Base-by-base conservation (phyloP, 2,113 vertebrate species). In the Hippocampus mohnikei region DNA sequence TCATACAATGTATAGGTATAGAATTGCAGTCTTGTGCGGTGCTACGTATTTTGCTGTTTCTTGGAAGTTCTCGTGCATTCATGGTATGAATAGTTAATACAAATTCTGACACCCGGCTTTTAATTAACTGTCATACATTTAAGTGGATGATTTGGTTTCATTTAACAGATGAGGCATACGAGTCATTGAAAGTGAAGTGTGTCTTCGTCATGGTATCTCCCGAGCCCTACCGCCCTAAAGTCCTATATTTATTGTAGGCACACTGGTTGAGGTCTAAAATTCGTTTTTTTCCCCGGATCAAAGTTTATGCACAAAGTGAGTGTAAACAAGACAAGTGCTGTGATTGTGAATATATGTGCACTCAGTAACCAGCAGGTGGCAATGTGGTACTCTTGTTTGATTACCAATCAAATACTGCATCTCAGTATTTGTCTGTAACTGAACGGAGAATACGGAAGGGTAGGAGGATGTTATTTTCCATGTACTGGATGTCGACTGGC, bases 301-400 rank as follows among this genome's bases (percentile, higher is more conserved):
- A 33, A 60, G 16, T 33, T 33, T 60, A 15, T 60, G 27, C 27
- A 60, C 29, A 60, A 27, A 33, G 27, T 25, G 29, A 37, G 37
- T 55, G 10, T 72, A 75, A 76, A 69, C 23, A 56, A 46, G 23
- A 15, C 27, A 18, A 4, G 2, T 60, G 12, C 64, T 44, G 16
- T 53, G 27, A 25, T 37, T 37, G 33, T 37, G 33, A 37, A 37
- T 37, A 4, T 69, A 37, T 0, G 20, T 68, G 8, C 68, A 29
- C 8, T 12, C 20, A 15, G 2, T 48, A 3, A 52, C 63, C 88
- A 67, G 66, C 48, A 82, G 88, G 33, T 78, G 88, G 82, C 41
- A 63, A 9, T 60, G 44, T 67, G 58, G 12, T 23, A 29, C 58
- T 18, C 8, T 33, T 37, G 29, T 25, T 37, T 18, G 27, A 5